Percentiles rank a stretch among this genome's conserved stretches.
phyloP scores from a whole-genome alignment of 2,113 vertebrate genomes.

The Cheilinus undulatus region DNA sequence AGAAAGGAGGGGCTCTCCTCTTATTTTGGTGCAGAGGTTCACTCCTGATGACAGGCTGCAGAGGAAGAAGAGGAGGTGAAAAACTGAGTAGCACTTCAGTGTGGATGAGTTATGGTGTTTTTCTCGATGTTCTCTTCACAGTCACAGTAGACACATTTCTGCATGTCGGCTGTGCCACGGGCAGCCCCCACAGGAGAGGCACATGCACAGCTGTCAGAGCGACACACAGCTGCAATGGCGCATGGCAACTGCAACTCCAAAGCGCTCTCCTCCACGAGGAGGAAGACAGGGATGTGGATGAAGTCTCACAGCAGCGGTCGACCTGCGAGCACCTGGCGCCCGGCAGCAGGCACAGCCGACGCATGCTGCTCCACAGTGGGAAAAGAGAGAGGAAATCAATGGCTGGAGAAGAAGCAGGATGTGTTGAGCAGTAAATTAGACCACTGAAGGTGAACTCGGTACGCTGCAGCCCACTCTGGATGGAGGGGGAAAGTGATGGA shows the following conservation, averaged over 20 bases:
- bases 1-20: conserved; percentile 59
- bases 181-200: conserved; percentile 38
- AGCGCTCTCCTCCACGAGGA: background rate
- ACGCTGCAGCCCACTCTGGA: conserved; percentile 8
- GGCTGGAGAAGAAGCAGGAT: conserved; percentile 41
- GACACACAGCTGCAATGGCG: conserved; percentile 45
- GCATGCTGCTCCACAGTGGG: conserved; percentile 22
- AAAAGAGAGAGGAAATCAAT: conserved; percentile 51
- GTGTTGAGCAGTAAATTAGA: conserved; percentile 54
- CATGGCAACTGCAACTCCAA: conserved; percentile 39
- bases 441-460: conserved; percentile 29
- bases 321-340: conserved; percentile 55
- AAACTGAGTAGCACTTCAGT: conserved; percentile 26
- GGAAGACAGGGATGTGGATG: conserved; percentile 25
- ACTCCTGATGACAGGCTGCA: conserved; percentile 63
- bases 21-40: conserved; percentile 77
- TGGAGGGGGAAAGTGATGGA: conserved; percentile 31
- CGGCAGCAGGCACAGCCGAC: conserved; percentile 11
- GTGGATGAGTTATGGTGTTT: conserved; percentile 19
- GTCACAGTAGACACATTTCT: conserved; percentile 24
- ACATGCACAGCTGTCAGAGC: conserved; percentile 58
- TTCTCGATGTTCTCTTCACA: conserved; percentile 31
- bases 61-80: conserved; percentile 44
- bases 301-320: conserved; percentile 15
- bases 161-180: conserved; percentile 41